phyloP scores from a whole-genome alignment of 1,140 invertebrate genomes.

The Drosophila varians region DNA sequence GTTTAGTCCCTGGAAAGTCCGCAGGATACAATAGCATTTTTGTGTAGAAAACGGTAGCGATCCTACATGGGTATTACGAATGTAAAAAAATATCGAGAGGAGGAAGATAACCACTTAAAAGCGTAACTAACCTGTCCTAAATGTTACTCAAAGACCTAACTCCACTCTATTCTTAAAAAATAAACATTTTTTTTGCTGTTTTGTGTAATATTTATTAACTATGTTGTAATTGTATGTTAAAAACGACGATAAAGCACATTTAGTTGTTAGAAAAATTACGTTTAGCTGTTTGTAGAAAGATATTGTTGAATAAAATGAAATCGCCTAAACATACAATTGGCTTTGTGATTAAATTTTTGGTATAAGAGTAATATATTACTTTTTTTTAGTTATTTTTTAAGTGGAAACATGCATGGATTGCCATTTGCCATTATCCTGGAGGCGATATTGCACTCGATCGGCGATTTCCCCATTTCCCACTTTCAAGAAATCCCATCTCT shows the following conservation, averaged over 20 bases:
- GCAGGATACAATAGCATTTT: constrained; percentile 6
- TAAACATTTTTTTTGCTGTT: constrained; percentile 62
- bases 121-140: constrained; percentile 30
- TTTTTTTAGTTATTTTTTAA: constrained; percentile 7
- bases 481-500: constrained; percentile 70
- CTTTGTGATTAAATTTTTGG: not conserved
- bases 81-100: constrained; percentile 36
- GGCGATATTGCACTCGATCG: constrained; percentile 73
- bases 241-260: constrained; percentile 39
- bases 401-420: constrained; percentile 56
- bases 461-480: constrained; percentile 50
- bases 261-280: constrained; percentile 57
- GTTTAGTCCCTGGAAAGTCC: constrained; percentile 27
- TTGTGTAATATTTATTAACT: constrained; percentile 80
- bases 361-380: not conserved
- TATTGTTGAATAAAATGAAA: constrained; percentile 69
- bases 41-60: constrained; percentile 40
- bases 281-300: constrained; percentile 65
- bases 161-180: constrained; percentile 25
- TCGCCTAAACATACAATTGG: constrained; percentile 1
- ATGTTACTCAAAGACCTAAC: constrained; percentile 40
- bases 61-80: constrained; percentile 60
- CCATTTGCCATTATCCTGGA: constrained; percentile 44
- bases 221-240: constrained; percentile 60
- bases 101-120: constrained; percentile 22